A percentile compares a stretch with the other conserved stretches of the same genome.
Conservation (phyloP, 2,888 invertebrate species). For the Agriopis marginaria region DNA sequence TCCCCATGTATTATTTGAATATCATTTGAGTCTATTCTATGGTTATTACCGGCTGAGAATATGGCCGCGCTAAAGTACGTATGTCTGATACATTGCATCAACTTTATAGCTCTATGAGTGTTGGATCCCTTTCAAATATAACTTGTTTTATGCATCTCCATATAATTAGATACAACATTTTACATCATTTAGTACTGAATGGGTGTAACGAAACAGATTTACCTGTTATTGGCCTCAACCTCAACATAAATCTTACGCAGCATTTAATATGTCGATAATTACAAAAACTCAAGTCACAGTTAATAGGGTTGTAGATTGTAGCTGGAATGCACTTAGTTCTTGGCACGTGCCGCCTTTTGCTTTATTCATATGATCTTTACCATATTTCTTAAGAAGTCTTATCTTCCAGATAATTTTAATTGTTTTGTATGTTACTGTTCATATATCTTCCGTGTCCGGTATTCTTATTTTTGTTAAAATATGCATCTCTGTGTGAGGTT, state of each 20-base stretch:
- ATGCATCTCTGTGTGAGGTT: slow-evolving; percentile 69
- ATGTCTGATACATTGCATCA: slow-evolving; percentile 22
- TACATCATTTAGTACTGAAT: slow-evolving; percentile 55
- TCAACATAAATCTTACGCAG: slow-evolving; percentile 69
- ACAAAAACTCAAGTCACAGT: slow-evolving; percentile 65
- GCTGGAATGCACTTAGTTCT: slow-evolving; percentile 63
- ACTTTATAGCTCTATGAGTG: slow-evolving; percentile 21
- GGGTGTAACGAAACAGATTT: slow-evolving; percentile 63
- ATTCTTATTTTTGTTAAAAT: slow-evolving; percentile 62
- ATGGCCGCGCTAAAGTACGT: slow-evolving; percentile 33
- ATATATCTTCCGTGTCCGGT: slow-evolving; percentile 71
- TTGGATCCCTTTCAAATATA: slow-evolving; percentile 27
- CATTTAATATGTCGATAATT: slow-evolving; percentile 71
- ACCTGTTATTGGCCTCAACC: slow-evolving; percentile 57
- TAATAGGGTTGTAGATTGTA: slow-evolving; percentile 61
- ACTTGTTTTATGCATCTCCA: slow-evolving; percentile 10
- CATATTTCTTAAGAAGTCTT: slow-evolving; percentile 70
- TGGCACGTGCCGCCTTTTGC: slow-evolving; percentile 74
- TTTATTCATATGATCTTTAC: slow-evolving; percentile 76
- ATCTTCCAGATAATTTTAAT: slow-evolving; percentile 74
- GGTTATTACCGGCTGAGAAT: slow-evolving; percentile 37
- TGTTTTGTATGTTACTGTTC: slow-evolving; percentile 69
- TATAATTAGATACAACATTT: slow-evolving; percentile 43
- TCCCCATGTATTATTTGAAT: slow-evolving; percentile 47
- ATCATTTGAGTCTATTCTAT: slow-evolving; percentile 40